Evolutionary conservation across 2,888 invertebrate species (phyloP).

Genomic region (Acrobasis suavella): DNA sequence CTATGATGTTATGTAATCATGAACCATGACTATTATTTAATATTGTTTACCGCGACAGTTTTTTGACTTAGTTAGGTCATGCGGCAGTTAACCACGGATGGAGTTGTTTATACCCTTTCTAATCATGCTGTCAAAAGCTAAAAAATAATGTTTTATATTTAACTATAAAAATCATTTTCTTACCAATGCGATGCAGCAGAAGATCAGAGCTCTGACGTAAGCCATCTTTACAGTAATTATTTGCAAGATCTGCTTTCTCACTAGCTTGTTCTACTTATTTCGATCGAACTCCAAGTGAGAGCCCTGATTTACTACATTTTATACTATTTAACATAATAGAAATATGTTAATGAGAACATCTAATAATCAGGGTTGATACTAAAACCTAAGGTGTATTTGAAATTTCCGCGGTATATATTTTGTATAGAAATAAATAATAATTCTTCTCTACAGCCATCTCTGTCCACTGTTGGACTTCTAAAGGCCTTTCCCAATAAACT

Average conservation of each 20-base stretch:
- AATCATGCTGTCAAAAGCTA: no score
- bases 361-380: not conserved
- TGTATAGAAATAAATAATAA: not conserved
- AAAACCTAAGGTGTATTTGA: not conserved
- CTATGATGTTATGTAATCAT: no score
- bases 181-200: conserved; percentile 21
- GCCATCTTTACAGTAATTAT: conserved; percentile 14
- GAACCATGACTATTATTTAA: no score
- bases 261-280: conserved; percentile 13
- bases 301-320: conserved; percentile 5
- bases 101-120: no score
- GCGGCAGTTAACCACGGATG: no score
- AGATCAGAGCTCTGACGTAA: conserved; percentile 15
- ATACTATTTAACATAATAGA: conserved; percentile 17
- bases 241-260: conserved; percentile 13
- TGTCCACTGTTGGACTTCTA: no score
- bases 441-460: no score
- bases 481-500: no score
- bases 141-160: no score
- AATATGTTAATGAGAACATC: conserved; percentile 8
- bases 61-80: no score
- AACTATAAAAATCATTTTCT: not conserved
- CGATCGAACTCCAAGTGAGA: conserved; percentile 8
- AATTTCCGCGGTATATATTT: not conserved
- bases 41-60: no score